Evolutionary conservation across 2,797 vertebrate genomes (phyloP).

Genomic region (Lepidocolaptes lacrymiger): DNA sequence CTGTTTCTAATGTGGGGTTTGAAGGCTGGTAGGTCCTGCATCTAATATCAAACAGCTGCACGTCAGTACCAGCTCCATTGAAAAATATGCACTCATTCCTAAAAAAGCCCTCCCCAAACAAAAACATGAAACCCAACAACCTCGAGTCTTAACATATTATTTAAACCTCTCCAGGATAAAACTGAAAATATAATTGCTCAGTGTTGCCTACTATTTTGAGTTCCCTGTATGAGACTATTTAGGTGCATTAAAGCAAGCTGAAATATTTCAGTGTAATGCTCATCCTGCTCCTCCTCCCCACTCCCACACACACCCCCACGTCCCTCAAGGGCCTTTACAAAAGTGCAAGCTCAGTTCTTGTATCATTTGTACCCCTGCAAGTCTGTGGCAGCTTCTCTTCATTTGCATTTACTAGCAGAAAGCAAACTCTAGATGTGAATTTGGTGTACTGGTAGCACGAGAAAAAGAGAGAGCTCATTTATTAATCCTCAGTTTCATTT

Average conservation of each 20-base stretch:
- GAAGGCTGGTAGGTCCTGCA: constrained; percentile 56
- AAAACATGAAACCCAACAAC: background rate
- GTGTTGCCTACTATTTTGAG: background rate
- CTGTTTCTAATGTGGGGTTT: constrained; percentile 71
- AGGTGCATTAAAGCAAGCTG: background rate
- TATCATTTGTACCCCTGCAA: background rate
- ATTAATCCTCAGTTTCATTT: constrained; percentile 56
- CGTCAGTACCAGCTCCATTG: constrained; percentile 11
- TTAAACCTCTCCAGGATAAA: background rate
- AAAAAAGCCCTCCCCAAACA: background rate
- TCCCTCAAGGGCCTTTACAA: background rate
- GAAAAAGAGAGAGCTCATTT: constrained; percentile 48
- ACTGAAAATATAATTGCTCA: background rate
- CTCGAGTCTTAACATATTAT: background rate
- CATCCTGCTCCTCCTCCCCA: background rate
- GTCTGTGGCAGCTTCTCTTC: background rate
- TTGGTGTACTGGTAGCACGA: constrained; percentile 8
- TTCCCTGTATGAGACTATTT: background rate
- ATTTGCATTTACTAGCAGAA: background rate
- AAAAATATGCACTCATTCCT: background rate
- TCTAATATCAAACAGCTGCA: constrained; percentile 72
- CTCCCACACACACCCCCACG: too few species aligned
- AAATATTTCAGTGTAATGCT: background rate
- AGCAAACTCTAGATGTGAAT: background rate
- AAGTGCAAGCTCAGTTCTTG: background rate